Evolutionary conservation across 2,113 vertebrate species (phyloP).

Genomic region (Centropristis striata): DNA sequence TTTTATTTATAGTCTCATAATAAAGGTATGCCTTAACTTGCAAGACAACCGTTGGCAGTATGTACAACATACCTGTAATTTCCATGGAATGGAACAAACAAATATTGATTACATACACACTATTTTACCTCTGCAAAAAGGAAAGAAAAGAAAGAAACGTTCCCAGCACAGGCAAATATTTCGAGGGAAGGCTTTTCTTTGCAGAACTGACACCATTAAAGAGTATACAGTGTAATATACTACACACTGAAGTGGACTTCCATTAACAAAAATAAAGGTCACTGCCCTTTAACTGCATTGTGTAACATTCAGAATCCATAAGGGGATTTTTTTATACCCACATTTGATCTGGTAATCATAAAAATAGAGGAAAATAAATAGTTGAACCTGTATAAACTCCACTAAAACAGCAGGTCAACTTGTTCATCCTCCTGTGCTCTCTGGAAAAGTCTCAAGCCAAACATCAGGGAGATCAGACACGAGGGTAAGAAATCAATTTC

Average conservation of each 20-base stretch:
- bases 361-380: conserved; percentile 71
- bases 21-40: conserved; percentile 98
- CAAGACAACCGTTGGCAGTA: conserved; percentile 96
- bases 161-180: conserved; percentile 80
- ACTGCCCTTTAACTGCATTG: conserved; percentile 77
- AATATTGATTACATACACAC: conserved; percentile 88
- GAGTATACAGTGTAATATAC: conserved; percentile 81
- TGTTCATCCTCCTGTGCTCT: conserved; percentile 49
- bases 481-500: conserved; percentile 68
- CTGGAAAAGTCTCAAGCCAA: conserved; percentile 68
- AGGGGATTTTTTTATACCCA: conserved; percentile 54
- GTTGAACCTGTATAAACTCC: conserved; percentile 64
- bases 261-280: conserved; percentile 77
- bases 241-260: conserved; percentile 79
- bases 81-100: conserved; percentile 93
- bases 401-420: conserved; percentile 59
- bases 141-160: conserved; percentile 70
- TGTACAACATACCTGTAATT: conserved; percentile 99
- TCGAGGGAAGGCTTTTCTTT: conserved; percentile 74
- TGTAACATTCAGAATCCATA: conserved; percentile 82
- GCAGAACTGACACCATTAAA: conserved; percentile 80
- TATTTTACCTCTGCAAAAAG: conserved; percentile 80
- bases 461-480: conserved; percentile 56
- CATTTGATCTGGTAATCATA: conserved; percentile 59
- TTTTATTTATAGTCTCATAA: conserved; percentile 98